Percentiles rank a stretch among this genome's conserved stretches.
phyloP scores from a whole-genome alignment of 2,113 vertebrate species.

The Leucopsar rothschildi region DNA sequence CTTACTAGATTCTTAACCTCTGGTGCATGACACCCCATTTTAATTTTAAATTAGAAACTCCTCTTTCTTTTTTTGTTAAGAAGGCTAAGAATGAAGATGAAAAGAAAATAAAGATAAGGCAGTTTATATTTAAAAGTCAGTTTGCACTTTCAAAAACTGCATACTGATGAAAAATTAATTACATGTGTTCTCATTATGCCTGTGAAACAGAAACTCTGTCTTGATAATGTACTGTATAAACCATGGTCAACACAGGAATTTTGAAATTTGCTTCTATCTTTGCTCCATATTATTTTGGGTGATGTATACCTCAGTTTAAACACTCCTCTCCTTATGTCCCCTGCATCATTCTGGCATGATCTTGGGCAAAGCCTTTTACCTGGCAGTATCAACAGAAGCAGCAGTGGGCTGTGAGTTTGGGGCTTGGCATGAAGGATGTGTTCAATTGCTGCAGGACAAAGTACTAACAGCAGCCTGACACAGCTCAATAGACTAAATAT shows the following conservation, averaged over 20 bases:
- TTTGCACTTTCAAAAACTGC: neutral
- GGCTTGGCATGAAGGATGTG: neutral
- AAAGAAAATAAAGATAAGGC: neutral
- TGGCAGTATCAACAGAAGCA: neutral
- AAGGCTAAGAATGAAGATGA: neutral
- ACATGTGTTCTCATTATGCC: neutral
- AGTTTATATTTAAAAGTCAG: neutral
- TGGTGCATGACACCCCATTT: neutral
- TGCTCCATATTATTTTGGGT: neutral
- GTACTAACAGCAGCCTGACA: neutral
- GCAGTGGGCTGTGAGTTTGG: neutral
- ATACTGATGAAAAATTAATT: neutral
- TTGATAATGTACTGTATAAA: neutral
- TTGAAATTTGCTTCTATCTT: neutral
- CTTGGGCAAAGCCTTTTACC: neutral
- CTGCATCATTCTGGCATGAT: neutral
- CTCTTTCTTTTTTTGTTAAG: neutral
- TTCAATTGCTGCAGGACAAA: neutral
- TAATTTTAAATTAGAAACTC: neutral
- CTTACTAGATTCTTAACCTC: neutral
- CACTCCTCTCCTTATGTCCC: neutral
- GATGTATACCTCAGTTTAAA: rapidly evolving
- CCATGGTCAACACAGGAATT: neutral
- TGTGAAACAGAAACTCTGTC: neutral
- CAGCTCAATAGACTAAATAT: neutral